phyloP scores from a whole-genome alignment of 2,888 invertebrate genomes.

The Eilema depressum region DNA sequence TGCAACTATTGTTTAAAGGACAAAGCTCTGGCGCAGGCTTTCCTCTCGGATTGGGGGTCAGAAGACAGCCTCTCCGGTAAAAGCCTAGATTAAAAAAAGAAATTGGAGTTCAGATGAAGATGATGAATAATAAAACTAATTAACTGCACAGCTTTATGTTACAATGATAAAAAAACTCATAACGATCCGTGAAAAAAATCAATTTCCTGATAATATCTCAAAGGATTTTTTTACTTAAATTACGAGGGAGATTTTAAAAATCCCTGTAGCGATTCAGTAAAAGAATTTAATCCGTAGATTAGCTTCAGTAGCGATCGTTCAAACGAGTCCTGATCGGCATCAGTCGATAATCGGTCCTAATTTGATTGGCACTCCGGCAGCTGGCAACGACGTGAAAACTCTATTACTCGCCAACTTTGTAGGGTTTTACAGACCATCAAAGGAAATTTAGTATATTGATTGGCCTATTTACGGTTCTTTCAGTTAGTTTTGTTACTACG shows the following conservation, averaged over 20 bases:
- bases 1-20: too few relatives aligned
- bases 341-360: slow-evolving; percentile 77
- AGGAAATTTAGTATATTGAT: slow-evolving; percentile 66
- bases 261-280: slow-evolving; percentile 57
- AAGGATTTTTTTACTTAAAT: slow-evolving; percentile 38
- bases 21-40: too few relatives aligned
- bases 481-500: slow-evolving; percentile 33
- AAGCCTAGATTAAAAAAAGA: not conserved
- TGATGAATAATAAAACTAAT: slow-evolving; percentile 8
- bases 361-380: slow-evolving; percentile 81
- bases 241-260: slow-evolving; percentile 48
- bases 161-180: slow-evolving; percentile 22
- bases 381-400: slow-evolving; percentile 79
- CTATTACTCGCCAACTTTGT: slow-evolving; percentile 70
- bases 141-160: slow-evolving; percentile 18
- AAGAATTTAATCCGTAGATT: slow-evolving; percentile 76
- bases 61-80: too few relatives aligned
- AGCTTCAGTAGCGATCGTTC: slow-evolving; percentile 64
- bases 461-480: slow-evolving; percentile 56
- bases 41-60: too few relatives aligned
- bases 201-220: slow-evolving; percentile 42
- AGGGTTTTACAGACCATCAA: slow-evolving; percentile 67
- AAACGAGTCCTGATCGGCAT: slow-evolving; percentile 64
- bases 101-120: slow-evolving; percentile 4
- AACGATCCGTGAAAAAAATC: slow-evolving; percentile 39